Evolutionary conservation across 1,140 invertebrate genomes (phyloP).

Genomic region (Eurosta solidaginis): DNA sequence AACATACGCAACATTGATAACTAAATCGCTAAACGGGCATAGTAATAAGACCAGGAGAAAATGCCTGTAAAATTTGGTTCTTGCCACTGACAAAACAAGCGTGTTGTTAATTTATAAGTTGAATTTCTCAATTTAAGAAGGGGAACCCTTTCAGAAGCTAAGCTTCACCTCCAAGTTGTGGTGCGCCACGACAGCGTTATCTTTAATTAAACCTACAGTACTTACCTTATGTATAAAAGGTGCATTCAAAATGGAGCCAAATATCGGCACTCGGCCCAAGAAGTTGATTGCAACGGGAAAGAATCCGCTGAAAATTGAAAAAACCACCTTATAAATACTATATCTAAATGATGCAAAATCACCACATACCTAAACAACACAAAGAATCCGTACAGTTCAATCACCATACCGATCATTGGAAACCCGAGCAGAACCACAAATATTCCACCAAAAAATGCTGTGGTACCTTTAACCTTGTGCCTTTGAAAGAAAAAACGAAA

Average conservation of each 20-base stretch:
- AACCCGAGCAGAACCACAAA: constrained; percentile 93
- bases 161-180: no score
- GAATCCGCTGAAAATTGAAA: constrained; percentile 70
- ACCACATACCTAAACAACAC: constrained; percentile 73
- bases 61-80: no score
- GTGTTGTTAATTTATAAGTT: no score
- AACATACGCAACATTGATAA: no score
- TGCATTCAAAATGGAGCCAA: constrained; percentile 75
- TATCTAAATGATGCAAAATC: constrained; percentile 13
- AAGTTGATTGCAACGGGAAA: constrained; percentile 90
- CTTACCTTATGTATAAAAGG: constrained; percentile 68
- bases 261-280: constrained; percentile 75
- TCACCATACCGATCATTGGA: constrained; percentile 93
- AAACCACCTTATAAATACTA: constrained; percentile 41
- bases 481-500: constrained; percentile 98
- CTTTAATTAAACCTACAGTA: neutral
- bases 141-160: no score
- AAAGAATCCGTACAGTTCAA: constrained; percentile 90
- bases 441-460: constrained; percentile 94
- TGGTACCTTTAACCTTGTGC: constrained; percentile 92
- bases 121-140: no score
- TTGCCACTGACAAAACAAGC: no score
- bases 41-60: no score
- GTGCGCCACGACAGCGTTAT: neutral
- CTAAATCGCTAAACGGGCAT: no score